Conservation (phyloP, 2,797 vertebrate genomes). For the Macroramphosus scolopax region DNA sequence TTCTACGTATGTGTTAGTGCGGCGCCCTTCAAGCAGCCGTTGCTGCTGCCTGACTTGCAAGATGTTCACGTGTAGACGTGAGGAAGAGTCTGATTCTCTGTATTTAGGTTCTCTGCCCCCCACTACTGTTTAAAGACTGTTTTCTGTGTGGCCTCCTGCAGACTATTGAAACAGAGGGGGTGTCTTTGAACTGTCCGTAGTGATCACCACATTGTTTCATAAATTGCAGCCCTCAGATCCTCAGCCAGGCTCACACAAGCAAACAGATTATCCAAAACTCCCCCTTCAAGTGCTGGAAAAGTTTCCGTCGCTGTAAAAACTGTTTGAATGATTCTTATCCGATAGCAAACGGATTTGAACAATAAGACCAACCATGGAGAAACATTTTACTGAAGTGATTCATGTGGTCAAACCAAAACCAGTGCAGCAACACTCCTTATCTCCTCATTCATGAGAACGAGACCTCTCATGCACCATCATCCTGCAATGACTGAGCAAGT, state of each 20-base stretch:
- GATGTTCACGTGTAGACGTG: conserved; percentile 17
- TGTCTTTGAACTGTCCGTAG: conserved; percentile 44
- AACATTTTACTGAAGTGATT: background rate
- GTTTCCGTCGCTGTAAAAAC: conserved; percentile 1
- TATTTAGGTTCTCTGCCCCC: conserved; percentile 47
- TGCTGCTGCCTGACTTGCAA: conserved; percentile 17
- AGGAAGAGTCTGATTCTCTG: conserved; percentile 22
- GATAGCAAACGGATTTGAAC: conserved; percentile 4
- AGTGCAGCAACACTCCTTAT: no score
- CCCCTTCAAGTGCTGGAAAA: conserved; percentile 8
- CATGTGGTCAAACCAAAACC: background rate
- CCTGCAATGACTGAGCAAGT: background rate
- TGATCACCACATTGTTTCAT: conserved; percentile 40
- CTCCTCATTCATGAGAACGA: no score
- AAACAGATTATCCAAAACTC: conserved; percentile 31
- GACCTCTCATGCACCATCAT: no score
- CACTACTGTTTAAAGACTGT: conserved; percentile 45
- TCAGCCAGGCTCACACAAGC: conserved; percentile 39
- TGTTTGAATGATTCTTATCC: conserved; percentile 5
- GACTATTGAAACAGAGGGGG: conserved; percentile 15
- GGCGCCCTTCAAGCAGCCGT: background rate
- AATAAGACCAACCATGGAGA: conserved; percentile 10
- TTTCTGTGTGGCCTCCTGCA: conserved; percentile 40
- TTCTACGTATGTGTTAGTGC: conserved; percentile 22
- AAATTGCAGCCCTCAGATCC: conserved; percentile 45